Evolutionary conservation across 2,113 vertebrate species (phyloP).

Genomic region (Hyaena hyaena): DNA sequence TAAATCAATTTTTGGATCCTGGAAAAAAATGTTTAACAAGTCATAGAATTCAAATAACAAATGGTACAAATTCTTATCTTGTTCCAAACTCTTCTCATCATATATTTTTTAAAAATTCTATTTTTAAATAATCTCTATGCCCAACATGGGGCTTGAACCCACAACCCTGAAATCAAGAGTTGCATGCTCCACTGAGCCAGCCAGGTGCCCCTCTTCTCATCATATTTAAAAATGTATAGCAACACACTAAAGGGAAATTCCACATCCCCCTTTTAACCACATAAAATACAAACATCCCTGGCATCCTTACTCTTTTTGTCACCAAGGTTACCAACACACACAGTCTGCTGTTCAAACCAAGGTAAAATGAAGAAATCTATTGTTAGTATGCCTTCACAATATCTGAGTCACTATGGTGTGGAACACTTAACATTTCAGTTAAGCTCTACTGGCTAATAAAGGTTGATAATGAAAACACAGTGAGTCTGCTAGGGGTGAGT

Average conservation of each 20-base stretch:
- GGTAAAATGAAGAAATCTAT: slow-evolving; percentile 19
- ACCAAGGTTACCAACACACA: not conserved
- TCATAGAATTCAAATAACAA: slow-evolving; percentile 52
- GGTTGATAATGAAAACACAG: not conserved
- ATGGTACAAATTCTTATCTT: not conserved
- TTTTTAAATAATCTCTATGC: not conserved
- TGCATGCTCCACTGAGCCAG: not conserved
- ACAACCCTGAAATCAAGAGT: not conserved
- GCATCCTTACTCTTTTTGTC: not conserved
- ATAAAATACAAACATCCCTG: slow-evolving; percentile 36
- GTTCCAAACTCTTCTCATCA: slow-evolving; percentile 8
- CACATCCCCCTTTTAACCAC: not conserved
- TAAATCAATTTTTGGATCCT: not conserved
- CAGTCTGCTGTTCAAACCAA: not conserved
- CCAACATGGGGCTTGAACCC: not conserved
- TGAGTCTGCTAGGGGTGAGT: not conserved
- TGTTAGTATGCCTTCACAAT: not conserved
- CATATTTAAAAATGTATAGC: not conserved
- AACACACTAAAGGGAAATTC: slow-evolving; percentile 26
- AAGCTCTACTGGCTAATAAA: not conserved
- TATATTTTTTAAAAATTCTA: not conserved
- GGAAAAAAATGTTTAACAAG: not conserved
- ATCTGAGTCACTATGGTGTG: not conserved
- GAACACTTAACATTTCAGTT: not conserved
- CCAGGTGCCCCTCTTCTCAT: not conserved